Percentiles rank a stretch among this genome's conserved stretches.
These are phyloP conservation scores for Cydia fagiglandana DNA, from an alignment of 1,140 invertebrate genomes.

Conservation along the genomic window DNA sequence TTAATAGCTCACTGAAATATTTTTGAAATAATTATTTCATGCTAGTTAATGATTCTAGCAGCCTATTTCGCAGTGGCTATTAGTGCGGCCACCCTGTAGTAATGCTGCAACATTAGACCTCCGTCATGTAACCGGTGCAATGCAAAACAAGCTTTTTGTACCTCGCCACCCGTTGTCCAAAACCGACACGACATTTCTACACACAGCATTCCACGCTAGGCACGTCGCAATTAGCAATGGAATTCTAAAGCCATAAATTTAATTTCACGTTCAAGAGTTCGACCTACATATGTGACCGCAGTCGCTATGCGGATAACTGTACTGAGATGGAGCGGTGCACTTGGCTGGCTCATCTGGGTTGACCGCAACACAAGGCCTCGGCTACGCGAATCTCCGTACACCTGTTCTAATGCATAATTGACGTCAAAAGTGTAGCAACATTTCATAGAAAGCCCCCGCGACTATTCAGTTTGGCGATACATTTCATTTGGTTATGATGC, in stretches of 20 bases:
- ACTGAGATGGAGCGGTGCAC: conserved; percentile 62
- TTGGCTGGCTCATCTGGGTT: conserved; percentile 61
- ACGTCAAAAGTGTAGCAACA: conserved; percentile 3
- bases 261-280: conserved; percentile 66
- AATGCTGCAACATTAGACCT: not conserved
- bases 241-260: conserved; percentile 67
- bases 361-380: conserved; percentile 69
- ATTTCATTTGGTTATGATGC: not conserved
- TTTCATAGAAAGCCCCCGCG: not conserved
- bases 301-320: conserved; percentile 70
- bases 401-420: conserved; percentile 42
- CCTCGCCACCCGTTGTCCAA: not conserved
- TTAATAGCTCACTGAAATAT: too few species aligned
- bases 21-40: too few species aligned
- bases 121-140: conserved; percentile 10
- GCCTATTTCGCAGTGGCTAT: not conserved
- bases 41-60: not conserved
- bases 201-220: not conserved
- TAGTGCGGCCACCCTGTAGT: not conserved
- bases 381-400: conserved; percentile 44
- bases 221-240: conserved; percentile 50
- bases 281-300: conserved; percentile 69
- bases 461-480: not conserved
- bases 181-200: not conserved
- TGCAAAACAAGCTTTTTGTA: not conserved